Base-by-base conservation (phyloP, 2,113 vertebrate genomes). In the Rhombomys opimus region DNA sequence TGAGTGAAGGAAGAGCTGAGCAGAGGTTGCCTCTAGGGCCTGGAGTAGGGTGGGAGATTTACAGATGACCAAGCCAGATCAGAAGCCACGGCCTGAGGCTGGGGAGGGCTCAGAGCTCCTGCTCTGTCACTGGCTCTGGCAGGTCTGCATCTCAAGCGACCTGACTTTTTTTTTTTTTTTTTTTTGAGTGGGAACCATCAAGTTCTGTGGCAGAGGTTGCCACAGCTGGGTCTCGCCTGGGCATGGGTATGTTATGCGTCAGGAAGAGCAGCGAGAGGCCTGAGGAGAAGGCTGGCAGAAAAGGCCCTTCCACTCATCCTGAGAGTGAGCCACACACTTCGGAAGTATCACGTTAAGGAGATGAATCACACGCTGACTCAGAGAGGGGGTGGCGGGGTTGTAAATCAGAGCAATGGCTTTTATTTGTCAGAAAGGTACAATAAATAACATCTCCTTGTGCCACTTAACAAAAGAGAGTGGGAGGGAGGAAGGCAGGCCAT, bases 381-480 rank as follows among this genome's bases (percentile, higher is more conserved):
- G 78, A 92, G 86, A 63, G 90, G 72, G 38, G 10, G 85, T 22
- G 77, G 80, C 75, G 38, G 91, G 70, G 87, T 97, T 94, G 93
- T 81, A 87, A 96, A 89, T 89, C 90, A 97, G n/a, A 96, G 84
- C 86, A 96, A 88, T 27, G 96, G 90, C 88, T 96, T 87, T 90
- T 95, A 92, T 94, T 92, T 95, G 94, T 87, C 87, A 94, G 93
- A 95, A 94, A n/a, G 67, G 54, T 94, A 95, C 95, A 94, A 93
- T 96, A 97, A 95, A 96, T 88, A 94, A 90, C 35, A 84, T 87
- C 93, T 89, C 89, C 27, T 0, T 70, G 94, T 92, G 93, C 92
- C 96, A 95, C 95, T 96, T 94, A 94, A 93, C 95, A 94, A 94
- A 91, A 87, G 80, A 77, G 89, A 93, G 94, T 65, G 80, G 93